These are phyloP conservation scores for Cyrtodaria siliqua DNA, from an alignment of 2,888 invertebrate genomes.

Conservation along the genomic window DNA sequence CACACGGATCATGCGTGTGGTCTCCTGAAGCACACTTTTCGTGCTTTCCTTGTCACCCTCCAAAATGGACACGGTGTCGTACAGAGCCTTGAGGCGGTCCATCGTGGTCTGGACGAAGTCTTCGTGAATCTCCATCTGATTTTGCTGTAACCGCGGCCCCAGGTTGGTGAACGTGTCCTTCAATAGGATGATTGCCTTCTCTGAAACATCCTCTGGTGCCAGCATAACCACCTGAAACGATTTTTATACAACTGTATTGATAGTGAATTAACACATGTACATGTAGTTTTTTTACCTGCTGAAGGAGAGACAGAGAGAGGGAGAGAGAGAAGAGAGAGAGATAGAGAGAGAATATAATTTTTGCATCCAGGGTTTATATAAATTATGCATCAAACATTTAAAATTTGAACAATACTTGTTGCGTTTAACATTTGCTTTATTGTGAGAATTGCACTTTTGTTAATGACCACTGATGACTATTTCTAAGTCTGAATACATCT, in stretches of 20 bases:
- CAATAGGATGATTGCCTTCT: conserved; percentile 95
- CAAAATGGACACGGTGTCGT: conserved; percentile 89
- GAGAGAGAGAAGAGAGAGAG: too few relatives aligned
- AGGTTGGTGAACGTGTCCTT: conserved; percentile 97
- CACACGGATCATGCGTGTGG: conserved; percentile 94
- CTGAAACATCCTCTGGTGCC: conserved; percentile 96
- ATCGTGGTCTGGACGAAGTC: conserved; percentile 97
- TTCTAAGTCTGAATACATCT: too few relatives aligned
- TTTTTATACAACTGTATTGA: too few relatives aligned
- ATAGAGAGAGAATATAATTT: too few relatives aligned
- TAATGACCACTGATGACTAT: background rate
- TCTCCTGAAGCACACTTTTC: conserved; percentile 89
- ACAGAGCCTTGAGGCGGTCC: conserved; percentile 92
- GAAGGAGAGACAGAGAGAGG: too few relatives aligned
- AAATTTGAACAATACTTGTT: too few relatives aligned
- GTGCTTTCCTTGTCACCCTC: conserved; percentile 87
- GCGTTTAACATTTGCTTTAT: too few relatives aligned
- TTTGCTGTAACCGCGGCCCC: conserved; percentile 93
- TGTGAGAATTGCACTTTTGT: too few relatives aligned
- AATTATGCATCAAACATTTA: too few relatives aligned
- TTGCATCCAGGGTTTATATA: too few relatives aligned
- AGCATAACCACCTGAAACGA: conserved; percentile 91
- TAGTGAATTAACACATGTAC: too few relatives aligned
- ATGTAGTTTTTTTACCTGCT: too few relatives aligned
- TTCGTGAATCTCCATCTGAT: conserved; percentile 93